Base-by-base conservation (phyloP, 2,797 vertebrate genomes). In the Syngnathus rostellatus region DNA sequence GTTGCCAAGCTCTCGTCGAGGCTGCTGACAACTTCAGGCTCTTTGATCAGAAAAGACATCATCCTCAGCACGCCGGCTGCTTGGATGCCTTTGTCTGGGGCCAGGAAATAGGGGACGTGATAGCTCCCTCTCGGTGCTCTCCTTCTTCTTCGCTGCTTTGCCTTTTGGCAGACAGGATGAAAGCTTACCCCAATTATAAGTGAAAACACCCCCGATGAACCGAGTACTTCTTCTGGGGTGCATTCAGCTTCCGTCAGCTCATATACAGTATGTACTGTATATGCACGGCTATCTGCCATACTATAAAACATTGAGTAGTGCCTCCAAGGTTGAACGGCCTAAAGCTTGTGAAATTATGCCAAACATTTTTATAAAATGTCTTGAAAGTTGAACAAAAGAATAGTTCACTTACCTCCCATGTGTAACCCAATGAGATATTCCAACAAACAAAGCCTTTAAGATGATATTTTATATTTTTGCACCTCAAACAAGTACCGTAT, bases 21-120 rank as follows among this genome's bases (percentile, higher is more conserved):
- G 83, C 86, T 91, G 90, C 89, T 92, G 92, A 90, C 86, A 91
- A 91, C 85, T 86, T 78, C 82, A 83, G 88, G 88, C 77, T 91
- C 94, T 95, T 96, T 94, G 93, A 93, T 93, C 93, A 94, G 85
- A 91, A 90, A 31, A 91, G 85, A 90, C 90, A 88, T 93, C 93
- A 92, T 92, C 88, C 90, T 90, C 91, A 91, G 88, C 89, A 90
- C 88, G 79, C 87, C 87, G 85, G 76, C 80, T 87, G 84, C 87
- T 78, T 84, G 81, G 80, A 77, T 86, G 86, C 83, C 83, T 88
- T 93, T 93, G 92, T 95, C 90, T 94, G 90, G 89, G 91, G 89
- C 87, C 91, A 82, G 90, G 93, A 95, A 95, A 94, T 88, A 87
- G 91, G 90, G 85, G 85, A 90, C 89, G 86, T 90, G 92, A 92